These are phyloP conservation scores for Oryzaephilus surinamensis DNA, from an alignment of 1,140 invertebrate species.

Conservation along the genomic window DNA sequence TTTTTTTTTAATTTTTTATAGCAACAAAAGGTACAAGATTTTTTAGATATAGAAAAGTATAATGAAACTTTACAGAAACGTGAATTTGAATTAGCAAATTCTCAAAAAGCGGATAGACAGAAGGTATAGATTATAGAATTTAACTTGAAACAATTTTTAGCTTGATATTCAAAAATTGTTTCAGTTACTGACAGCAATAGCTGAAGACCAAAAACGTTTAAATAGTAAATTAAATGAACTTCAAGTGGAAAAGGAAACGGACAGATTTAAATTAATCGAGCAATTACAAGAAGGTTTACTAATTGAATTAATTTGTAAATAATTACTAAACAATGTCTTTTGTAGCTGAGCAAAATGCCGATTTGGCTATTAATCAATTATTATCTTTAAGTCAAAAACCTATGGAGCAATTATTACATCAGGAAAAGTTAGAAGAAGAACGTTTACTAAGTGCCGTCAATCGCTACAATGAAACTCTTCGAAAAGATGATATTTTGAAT, in stretches of 20 bases:
- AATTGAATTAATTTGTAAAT: not conserved
- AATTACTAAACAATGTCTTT: conserved; percentile 7
- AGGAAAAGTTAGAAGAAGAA: conserved; percentile 53
- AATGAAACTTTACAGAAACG: conserved; percentile 42
- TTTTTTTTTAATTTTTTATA: conserved; percentile 16
- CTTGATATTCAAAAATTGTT: conserved; percentile 15
- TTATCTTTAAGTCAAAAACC: conserved; percentile 46
- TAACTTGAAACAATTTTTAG: not conserved
- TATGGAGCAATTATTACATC: conserved; percentile 48
- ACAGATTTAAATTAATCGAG: conserved; percentile 48
- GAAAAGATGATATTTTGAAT: conserved; percentile 43
- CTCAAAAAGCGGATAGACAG: conserved; percentile 41
- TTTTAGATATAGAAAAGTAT: conserved; percentile 44
- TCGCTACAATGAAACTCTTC: conserved; percentile 26
- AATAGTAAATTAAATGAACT: conserved; percentile 54
- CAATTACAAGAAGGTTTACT: conserved; percentile 38
- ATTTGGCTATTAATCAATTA: conserved; percentile 53
- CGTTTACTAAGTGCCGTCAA: conserved; percentile 24
- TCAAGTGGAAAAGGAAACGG: conserved; percentile 50
- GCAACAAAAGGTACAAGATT: conserved; percentile 41
- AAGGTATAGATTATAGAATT: conserved; percentile 34
- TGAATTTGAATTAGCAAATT: conserved; percentile 42
- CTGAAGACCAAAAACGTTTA: conserved; percentile 50
- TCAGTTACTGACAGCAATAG: conserved; percentile 49
- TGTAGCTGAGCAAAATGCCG: conserved; percentile 51